phyloP scores from a whole-genome alignment of 2,888 invertebrate genomes.

The Ochropacha duplaris region DNA sequence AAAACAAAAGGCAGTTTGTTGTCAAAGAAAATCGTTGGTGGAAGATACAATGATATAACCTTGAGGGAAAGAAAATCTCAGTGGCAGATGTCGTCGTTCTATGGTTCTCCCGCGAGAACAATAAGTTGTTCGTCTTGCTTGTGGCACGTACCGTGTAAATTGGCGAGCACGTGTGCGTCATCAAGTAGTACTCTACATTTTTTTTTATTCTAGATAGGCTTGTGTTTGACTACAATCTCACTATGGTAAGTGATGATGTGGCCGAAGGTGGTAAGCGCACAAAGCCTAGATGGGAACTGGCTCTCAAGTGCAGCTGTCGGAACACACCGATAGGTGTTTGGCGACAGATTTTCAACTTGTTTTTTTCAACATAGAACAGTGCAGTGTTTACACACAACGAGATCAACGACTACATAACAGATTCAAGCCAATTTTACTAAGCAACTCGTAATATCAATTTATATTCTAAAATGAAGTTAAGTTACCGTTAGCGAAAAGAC shows the following conservation, averaged over 20 bases:
- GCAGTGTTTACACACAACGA: conserved; percentile 40
- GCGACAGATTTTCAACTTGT: too few species aligned
- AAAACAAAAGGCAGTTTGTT: conserved; percentile 54
- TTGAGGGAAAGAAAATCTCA: conserved; percentile 51
- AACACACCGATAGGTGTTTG: too few species aligned
- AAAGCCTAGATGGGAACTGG: too few species aligned
- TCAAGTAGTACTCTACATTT: conserved; percentile 22
- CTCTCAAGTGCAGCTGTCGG: too few species aligned
- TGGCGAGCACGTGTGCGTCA: conserved; percentile 55
- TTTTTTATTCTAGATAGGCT: too few species aligned
- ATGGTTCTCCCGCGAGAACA: conserved; percentile 52
- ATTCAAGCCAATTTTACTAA: conserved; percentile 30
- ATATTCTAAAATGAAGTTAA: conserved; percentile 11
- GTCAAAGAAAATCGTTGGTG: conserved; percentile 36
- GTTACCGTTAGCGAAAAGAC: not conserved
- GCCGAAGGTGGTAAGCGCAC: too few species aligned
- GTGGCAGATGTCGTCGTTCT: conserved; percentile 47
- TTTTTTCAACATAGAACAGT: conserved; percentile 19
- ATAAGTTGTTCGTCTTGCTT: conserved; percentile 58
- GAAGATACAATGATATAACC: conserved; percentile 44
- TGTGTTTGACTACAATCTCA: too few species aligned
- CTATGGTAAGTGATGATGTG: too few species aligned
- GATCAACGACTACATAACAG: conserved; percentile 42
- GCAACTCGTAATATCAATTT: conserved; percentile 15
- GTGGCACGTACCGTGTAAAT: conserved; percentile 57